Conservation (phyloP, 2,113 vertebrate species). For the Tamias sibiricus region DNA sequence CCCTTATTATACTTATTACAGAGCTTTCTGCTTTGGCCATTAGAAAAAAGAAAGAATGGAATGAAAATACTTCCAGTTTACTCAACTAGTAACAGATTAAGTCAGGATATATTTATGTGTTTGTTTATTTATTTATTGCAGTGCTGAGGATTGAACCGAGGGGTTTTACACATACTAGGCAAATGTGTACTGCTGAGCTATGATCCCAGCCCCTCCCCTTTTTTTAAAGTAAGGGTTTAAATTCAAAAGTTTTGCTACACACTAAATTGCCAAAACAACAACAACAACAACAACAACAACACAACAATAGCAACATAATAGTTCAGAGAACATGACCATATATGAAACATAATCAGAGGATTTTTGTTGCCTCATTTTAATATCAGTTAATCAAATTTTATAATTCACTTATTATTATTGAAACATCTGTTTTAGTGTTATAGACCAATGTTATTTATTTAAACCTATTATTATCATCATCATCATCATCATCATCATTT, state of each 20-base stretch:
- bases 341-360: background rate
- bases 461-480: background rate
- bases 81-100: background rate
- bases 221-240: background rate
- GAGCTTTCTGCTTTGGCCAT: background rate
- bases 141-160: too few relatives aligned
- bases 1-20: background rate
- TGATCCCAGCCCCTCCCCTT: background rate
- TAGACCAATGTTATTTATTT: background rate
- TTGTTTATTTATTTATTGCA: too few relatives aligned
- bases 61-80: background rate
- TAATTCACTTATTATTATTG: background rate
- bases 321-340: background rate
- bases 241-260: background rate
- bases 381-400: background rate
- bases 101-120: background rate
- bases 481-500: background rate
- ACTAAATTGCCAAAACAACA: background rate
- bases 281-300: too few relatives aligned
- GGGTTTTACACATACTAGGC: too few relatives aligned
- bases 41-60: background rate
- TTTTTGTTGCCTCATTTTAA: slow-evolving; percentile 29
- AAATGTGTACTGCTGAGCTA: too few relatives aligned
- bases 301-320: too few relatives aligned
- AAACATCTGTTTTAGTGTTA: background rate